Conservation (phyloP, 2,888 invertebrate genomes). For the Dasypogon diadema region DNA sequence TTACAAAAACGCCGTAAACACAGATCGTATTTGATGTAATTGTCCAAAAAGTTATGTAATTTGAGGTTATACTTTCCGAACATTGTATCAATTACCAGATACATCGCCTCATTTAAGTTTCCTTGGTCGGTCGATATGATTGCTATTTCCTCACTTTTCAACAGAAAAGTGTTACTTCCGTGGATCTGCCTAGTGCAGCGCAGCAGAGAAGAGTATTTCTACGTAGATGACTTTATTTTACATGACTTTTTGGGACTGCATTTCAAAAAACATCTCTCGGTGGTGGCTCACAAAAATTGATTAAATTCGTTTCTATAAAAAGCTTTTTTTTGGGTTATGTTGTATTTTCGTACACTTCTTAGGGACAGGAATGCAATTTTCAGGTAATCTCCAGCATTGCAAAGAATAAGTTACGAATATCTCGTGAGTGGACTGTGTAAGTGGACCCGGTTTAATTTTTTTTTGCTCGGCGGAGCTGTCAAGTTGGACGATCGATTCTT, state of each 20-base stretch:
- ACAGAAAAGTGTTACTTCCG: no score
- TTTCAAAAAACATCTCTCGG: slow-evolving; percentile 21
- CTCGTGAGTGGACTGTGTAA: neutral
- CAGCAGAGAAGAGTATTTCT: neutral
- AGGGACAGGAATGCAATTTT: neutral
- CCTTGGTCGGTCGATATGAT: no score
- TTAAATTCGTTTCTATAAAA: neutral
- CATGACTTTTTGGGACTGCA: slow-evolving; percentile 28
- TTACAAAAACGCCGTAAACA: neutral
- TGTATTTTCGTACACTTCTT: no score
- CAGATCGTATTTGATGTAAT: neutral
- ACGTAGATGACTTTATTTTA: slow-evolving; percentile 13
- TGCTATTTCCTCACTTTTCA: neutral
- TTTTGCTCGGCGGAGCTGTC: slow-evolving; percentile 15
- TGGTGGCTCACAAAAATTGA: slow-evolving; percentile 52
- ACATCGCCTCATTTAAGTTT: neutral
- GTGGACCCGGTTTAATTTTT: slow-evolving; percentile 7
- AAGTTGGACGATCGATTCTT: neutral
- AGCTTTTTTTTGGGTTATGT: neutral
- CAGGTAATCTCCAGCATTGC: neutral
- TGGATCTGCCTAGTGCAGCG: neutral
- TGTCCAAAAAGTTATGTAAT: slow-evolving; percentile 52
- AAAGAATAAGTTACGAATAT: neutral
- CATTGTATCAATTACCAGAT: neutral
- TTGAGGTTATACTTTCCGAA: slow-evolving; percentile 46